phyloP scores from a whole-genome alignment of 1,140 invertebrate genomes.

The Cotesia vestalis region DNA sequence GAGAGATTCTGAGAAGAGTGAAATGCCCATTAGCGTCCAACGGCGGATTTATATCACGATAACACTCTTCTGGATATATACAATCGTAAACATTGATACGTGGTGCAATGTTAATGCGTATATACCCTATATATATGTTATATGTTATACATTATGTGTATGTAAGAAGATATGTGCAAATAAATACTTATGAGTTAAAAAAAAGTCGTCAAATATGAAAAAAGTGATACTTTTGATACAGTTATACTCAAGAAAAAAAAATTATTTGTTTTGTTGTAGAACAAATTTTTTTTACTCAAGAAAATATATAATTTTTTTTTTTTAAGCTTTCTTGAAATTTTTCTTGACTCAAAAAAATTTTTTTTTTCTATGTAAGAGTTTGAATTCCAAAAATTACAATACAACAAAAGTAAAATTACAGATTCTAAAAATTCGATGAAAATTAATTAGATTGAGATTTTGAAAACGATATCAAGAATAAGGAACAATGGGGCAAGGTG shows the following conservation, averaged over 20 bases:
- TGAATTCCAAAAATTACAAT: no score
- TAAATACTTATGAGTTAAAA: no score
- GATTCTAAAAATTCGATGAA: not conserved
- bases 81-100: constrained; percentile 56
- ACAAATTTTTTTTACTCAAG: no score
- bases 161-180: no score
- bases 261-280: no score
- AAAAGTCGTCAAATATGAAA: no score
- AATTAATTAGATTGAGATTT: constrained; percentile 4
- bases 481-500: not conserved
- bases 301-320: no score
- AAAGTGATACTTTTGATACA: no score
- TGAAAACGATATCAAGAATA: not conserved
- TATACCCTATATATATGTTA: not conserved
- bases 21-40: constrained; percentile 56
- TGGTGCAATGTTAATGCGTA: constrained; percentile 19
- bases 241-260: no score
- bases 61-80: constrained; percentile 48
- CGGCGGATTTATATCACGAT: constrained; percentile 58
- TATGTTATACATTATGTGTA: not conserved
- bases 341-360: no score
- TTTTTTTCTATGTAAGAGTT: no score
- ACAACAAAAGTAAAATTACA: not conserved
- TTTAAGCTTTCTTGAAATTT: no score
- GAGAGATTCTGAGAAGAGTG: constrained; percentile 43